Conservation (phyloP, 2,797 vertebrate genomes). For the Syngnathus acus region DNA sequence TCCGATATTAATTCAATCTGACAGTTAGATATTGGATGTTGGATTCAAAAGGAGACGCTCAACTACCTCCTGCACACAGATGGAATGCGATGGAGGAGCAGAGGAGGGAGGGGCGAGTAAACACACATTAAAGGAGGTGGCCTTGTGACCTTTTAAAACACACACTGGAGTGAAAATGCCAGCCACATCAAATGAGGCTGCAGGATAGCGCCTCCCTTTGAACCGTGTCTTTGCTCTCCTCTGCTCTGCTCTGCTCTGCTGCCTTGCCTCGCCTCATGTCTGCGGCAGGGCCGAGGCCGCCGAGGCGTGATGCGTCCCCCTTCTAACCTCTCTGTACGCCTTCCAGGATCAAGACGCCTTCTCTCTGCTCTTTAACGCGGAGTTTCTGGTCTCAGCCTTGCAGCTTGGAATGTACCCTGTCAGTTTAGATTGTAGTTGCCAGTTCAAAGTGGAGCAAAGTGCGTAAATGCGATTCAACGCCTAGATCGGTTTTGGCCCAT, state of each 20-base stretch:
- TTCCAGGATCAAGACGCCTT: not conserved
- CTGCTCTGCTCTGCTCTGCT: slow-evolving; percentile 8
- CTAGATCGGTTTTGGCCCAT: not conserved
- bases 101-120: slow-evolving; percentile 40
- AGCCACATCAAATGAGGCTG: slow-evolving; percentile 57
- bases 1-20: not conserved
- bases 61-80: slow-evolving; percentile 16
- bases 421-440: not conserved
- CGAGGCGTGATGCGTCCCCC: slow-evolving; percentile 13
- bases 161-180: slow-evolving; percentile 76
- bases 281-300: slow-evolving; percentile 20
- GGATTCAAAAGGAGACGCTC: slow-evolving; percentile 12
- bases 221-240: slow-evolving; percentile 29
- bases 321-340: slow-evolving; percentile 1
- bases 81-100: slow-evolving; percentile 23
- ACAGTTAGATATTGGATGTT: not conserved
- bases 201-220: slow-evolving; percentile 44
- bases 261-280: slow-evolving; percentile 24
- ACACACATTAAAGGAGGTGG: slow-evolving; percentile 53
- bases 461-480: not conserved
- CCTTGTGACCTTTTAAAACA: slow-evolving; percentile 69
- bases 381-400: not conserved
- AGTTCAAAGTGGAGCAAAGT: not conserved
- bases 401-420: not conserved
- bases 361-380: not conserved